Conservation (phyloP, 2,797 vertebrate genomes). For the Lutra lutra region DNA sequence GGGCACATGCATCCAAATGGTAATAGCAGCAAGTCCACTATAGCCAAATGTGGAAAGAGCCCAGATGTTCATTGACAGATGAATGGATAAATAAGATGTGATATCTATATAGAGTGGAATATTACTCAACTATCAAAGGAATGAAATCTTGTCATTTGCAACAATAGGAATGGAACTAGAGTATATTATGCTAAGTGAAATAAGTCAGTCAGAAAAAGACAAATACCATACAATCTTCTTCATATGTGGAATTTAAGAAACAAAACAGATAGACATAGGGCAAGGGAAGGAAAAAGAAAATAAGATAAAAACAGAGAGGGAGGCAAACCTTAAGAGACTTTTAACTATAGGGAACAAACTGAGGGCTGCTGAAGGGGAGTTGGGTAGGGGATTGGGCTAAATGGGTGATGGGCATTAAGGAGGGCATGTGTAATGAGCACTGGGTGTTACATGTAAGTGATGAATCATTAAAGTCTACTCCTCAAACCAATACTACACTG, state of each 20-base stretch:
- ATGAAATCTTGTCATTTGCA: not conserved
- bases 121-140: not conserved
- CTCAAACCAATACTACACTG: not conserved
- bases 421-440: not conserved
- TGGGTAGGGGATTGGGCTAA: not conserved
- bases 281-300: not conserved
- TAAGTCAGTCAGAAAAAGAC: not conserved
- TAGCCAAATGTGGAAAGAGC: not conserved
- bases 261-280: not conserved
- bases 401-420: not conserved
- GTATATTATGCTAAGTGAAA: not conserved
- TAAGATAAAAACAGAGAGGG: not conserved
- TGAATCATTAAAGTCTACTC: not conserved
- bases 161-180: not conserved
- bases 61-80: not conserved
- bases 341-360: not conserved
- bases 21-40: not conserved
- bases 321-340: not conserved
- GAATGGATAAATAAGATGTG: not conserved
- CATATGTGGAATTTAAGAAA: not conserved
- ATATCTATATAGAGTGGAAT: not conserved
- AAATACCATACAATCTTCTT: not conserved
- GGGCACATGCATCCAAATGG: not conserved
- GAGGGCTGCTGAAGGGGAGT: not conserved
- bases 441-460: not conserved